Conservation (phyloP, 2,888 invertebrate species). For the Eledone cirrhosa region DNA sequence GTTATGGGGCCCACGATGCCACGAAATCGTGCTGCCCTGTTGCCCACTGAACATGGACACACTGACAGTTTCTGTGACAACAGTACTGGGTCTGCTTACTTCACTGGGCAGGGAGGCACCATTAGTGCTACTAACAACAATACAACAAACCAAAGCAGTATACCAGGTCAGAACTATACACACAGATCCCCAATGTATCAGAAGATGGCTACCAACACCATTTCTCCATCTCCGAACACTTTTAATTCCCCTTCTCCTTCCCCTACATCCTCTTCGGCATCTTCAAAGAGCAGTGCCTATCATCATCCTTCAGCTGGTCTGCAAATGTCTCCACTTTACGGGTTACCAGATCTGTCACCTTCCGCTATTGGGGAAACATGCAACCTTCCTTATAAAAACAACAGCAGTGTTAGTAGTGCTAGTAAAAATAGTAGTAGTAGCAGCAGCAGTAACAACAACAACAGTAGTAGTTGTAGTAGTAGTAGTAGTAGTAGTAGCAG, state of each 20-base stretch:
- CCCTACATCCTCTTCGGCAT: not conserved
- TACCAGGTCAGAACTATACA: not conserved
- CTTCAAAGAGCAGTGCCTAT: conserved; percentile 10
- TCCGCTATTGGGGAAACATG: not conserved
- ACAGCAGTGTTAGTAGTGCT: not conserved
- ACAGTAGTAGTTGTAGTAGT: not conserved
- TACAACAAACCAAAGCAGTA: not conserved
- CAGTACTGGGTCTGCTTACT: conserved; percentile 2
- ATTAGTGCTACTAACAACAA: not conserved
- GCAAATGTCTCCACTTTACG: not conserved
- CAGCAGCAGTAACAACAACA: not conserved
- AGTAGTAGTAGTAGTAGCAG: not conserved
- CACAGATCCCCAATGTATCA: conserved; percentile 12
- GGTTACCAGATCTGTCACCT: conserved; percentile 10
- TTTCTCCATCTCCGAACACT: conserved; percentile 10
- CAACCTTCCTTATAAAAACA: not conserved
- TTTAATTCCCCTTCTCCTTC: conserved; percentile 14
- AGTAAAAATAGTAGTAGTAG: not conserved
- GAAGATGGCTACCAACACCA: not conserved
- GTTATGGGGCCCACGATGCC: conserved; percentile 5
- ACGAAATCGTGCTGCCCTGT: not conserved
- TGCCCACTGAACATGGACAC: no score
- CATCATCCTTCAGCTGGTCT: not conserved
- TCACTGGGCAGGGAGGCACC: not conserved
- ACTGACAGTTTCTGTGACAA: not conserved